phyloP scores from a whole-genome alignment of 2,797 vertebrate species.

The Allobates femoralis region DNA sequence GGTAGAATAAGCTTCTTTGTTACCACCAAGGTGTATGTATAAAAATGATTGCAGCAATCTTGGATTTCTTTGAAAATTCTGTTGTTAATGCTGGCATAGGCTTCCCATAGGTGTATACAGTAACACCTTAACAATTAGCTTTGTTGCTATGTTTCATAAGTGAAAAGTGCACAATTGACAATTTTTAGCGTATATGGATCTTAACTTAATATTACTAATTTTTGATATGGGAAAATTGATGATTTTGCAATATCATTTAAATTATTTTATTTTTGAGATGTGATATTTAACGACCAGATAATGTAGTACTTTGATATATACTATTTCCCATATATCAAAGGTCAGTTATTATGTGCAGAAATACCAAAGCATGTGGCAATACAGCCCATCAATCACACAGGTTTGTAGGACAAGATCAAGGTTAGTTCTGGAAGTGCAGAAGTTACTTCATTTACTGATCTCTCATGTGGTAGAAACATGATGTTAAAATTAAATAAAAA shows the following conservation, averaged over 20 bases:
- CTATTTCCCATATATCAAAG: neutral
- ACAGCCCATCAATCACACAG: neutral
- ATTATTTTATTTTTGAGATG: neutral
- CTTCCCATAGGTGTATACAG: too few species aligned
- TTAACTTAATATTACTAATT: neutral
- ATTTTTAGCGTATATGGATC: too few species aligned
- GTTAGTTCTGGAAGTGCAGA: neutral
- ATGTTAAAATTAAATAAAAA: neutral
- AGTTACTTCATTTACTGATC: neutral
- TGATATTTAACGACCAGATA: neutral
- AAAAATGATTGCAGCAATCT: too few species aligned
- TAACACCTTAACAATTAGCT: too few species aligned
- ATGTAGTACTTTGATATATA: neutral
- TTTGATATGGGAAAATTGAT: neutral
- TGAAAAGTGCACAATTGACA: too few species aligned
- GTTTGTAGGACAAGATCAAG: slow-evolving; percentile 11
- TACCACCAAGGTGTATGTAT: too few species aligned
- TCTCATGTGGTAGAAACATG: neutral
- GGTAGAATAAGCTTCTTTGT: too few species aligned
- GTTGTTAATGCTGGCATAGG: too few species aligned
- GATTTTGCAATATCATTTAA: neutral
- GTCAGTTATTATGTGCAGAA: neutral
- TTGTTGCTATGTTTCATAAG: too few species aligned
- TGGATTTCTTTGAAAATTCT: too few species aligned
- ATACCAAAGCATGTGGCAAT: neutral